Evolutionary conservation across 2,888 invertebrate genomes (phyloP).

Genomic region (Trypoxylon attenuatum): DNA sequence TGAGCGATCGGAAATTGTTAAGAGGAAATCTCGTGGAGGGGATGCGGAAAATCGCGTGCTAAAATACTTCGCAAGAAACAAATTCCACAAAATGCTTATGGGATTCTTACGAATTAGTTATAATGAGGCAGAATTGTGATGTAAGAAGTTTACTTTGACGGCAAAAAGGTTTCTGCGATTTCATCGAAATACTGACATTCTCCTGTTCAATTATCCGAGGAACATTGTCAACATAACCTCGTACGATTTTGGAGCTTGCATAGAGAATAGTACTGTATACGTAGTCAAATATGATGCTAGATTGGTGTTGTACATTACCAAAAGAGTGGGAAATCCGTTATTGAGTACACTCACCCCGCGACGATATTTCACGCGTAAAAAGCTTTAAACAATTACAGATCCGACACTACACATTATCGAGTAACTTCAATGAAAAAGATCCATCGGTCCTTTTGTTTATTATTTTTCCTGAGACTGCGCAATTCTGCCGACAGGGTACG

Average conservation of each 20-base stretch:
- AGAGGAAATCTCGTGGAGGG: slow-evolving; percentile 38
- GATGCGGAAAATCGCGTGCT: slow-evolving; percentile 28
- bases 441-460: slow-evolving; percentile 63
- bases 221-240: slow-evolving; percentile 59
- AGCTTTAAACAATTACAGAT: slow-evolving; percentile 47
- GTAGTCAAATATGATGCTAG: not conserved
- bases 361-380: slow-evolving; percentile 46
- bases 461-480: slow-evolving; percentile 58
- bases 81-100: too few species aligned
- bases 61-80: slow-evolving; percentile 1
- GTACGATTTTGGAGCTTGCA: slow-evolving; percentile 15
- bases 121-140: too few species aligned
- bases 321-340: not conserved
- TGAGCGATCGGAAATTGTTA: slow-evolving; percentile 27
- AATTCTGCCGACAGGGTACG: slow-evolving; percentile 29
- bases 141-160: too few species aligned
- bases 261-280: slow-evolving; percentile 5
- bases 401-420: slow-evolving; percentile 51
- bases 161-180: too few species aligned
- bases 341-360: slow-evolving; percentile 48
- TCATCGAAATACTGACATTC: too few species aligned
- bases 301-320: slow-evolving; percentile 1
- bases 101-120: too few species aligned
- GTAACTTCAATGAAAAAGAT: slow-evolving; percentile 48
- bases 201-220: too few species aligned